phyloP scores from a whole-genome alignment of 2,797 vertebrate species.

The Etheostoma nigrum region DNA sequence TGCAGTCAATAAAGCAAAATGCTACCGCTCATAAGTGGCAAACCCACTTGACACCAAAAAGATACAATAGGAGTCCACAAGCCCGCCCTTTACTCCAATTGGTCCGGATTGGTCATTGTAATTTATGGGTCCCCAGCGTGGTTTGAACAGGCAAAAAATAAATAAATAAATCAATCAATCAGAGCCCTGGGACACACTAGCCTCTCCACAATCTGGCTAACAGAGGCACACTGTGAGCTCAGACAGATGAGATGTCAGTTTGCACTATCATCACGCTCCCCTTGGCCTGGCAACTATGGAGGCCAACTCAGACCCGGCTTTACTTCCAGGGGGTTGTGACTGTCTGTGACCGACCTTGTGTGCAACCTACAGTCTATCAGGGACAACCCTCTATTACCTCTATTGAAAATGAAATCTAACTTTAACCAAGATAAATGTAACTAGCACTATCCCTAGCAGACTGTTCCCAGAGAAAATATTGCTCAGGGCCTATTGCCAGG shows the following conservation, averaged over 20 bases:
- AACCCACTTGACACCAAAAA: conserved; percentile 42
- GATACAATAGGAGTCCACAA: conserved; percentile 27
- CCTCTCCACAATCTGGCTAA: conserved; percentile 59
- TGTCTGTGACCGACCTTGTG: neutral
- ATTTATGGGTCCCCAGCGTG: conserved; percentile 65
- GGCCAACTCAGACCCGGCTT: conserved; percentile 17
- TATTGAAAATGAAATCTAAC: conserved; percentile 41
- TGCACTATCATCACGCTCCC: conserved; percentile 27
- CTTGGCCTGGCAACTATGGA: conserved; percentile 37
- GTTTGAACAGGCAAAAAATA: conserved; percentile 62
- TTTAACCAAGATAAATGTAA: conserved; percentile 42
- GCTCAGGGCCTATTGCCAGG: conserved; percentile 8
- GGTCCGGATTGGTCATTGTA: conserved; percentile 67
- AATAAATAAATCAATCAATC: conserved; percentile 73
- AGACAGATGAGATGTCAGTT: conserved; percentile 60
- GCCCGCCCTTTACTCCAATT: conserved; percentile 43
- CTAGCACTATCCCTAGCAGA: conserved; percentile 21
- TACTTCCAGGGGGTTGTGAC: neutral
- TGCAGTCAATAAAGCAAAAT: conserved; percentile 58
- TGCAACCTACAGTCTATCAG: neutral
- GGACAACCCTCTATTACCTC: neutral
- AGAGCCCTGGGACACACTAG: conserved; percentile 67
- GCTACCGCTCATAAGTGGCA: conserved; percentile 35
- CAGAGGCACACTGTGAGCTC: conserved; percentile 33
- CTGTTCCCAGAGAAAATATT: conserved; percentile 30